These are phyloP conservation scores for Taphrorychus bicolor DNA, from an alignment of 2,888 invertebrate species.

Conservation along the genomic window DNA sequence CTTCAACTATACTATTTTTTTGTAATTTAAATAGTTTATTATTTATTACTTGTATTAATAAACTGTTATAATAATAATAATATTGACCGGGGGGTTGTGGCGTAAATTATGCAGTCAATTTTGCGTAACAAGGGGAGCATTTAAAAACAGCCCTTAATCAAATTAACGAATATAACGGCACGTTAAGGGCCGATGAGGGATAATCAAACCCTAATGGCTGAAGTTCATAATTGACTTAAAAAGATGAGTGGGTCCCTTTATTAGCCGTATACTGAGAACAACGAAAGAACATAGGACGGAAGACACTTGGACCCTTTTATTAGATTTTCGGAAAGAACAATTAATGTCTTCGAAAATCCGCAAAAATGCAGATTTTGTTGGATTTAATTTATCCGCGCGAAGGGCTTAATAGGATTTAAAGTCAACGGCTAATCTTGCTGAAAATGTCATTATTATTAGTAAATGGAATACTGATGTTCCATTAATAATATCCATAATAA, in stretches of 20 bases:
- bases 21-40: too few relatives aligned
- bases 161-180: not conserved
- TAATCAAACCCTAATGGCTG: conserved; percentile 4
- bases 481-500: too few relatives aligned
- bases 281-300: not conserved
- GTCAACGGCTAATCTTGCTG: not conserved
- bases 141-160: not conserved
- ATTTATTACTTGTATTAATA: too few relatives aligned
- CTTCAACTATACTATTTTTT: too few relatives aligned
- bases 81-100: too few relatives aligned
- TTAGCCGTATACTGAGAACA: not conserved
- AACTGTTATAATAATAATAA: too few relatives aligned
- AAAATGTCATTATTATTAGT: not conserved
- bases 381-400: not conserved
- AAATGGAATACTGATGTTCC: too few relatives aligned
- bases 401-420: not conserved
- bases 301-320: not conserved
- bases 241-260: not conserved
- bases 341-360: not conserved
- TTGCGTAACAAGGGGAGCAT: not conserved
- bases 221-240: conserved; percentile 7
- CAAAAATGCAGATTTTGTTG: not conserved
- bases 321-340: not conserved
- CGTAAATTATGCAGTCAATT: not conserved
- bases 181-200: conserved; percentile 3